Evolutionary conservation across 2,113 vertebrate species (phyloP).

Genomic region (Paralichthys olivaceus): DNA sequence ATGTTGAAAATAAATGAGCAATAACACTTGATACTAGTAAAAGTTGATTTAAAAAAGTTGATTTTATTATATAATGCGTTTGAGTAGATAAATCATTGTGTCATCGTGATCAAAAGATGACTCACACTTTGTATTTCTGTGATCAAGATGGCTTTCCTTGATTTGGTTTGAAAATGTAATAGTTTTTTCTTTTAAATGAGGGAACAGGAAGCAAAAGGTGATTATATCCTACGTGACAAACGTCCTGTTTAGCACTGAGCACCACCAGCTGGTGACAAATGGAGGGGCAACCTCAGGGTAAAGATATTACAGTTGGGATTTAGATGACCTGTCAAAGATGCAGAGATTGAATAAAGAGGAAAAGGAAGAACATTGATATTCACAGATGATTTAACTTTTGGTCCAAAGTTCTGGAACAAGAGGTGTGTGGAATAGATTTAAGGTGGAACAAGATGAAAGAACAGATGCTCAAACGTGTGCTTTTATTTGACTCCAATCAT

Average conservation of each 20-base stretch:
- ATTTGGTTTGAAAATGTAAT: neutral
- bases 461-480: neutral
- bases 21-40: constrained; percentile 16
- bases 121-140: no score
- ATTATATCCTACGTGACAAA: neutral
- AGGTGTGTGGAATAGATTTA: neutral
- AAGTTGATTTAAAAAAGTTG: constrained; percentile 9
- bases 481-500: constrained; percentile 23
- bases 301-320: neutral
- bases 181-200: neutral
- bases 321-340: neutral
- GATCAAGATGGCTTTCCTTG: neutral
- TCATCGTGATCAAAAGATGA: neutral
- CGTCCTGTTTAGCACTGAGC: constrained; percentile 4
- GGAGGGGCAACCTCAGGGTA: neutral
- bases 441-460: constrained; percentile 14
- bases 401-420: neutral
- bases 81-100: neutral
- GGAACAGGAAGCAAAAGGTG: neutral
- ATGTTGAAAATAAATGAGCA: constrained; percentile 41
- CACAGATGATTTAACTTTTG: neutral
- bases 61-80: neutral
- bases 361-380: neutral
- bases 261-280: constrained; percentile 34
- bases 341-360: neutral